Base-by-base conservation (phyloP, 1,140 invertebrate genomes). In the Tetranychus urticae region DNA sequence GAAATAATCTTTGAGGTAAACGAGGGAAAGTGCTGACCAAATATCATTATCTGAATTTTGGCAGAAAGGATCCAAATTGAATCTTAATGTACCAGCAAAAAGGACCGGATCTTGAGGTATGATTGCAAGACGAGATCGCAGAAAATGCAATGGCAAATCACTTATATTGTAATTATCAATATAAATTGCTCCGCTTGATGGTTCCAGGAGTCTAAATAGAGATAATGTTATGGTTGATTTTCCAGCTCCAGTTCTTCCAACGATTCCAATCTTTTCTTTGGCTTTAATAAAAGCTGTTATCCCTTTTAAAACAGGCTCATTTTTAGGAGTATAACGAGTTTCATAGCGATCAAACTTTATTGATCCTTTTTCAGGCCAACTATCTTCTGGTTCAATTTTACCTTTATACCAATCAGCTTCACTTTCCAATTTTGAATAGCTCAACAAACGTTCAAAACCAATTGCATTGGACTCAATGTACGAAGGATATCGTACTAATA, bases 91-190 rank as follows among this genome's bases (percentile, higher is more conserved):
- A 50, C 85, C 85, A 2, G 79, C 82, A 70, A 91, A 91, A 14
- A 76, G 65, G n/a, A 75, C 71, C 13, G 77, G 75, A 65, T 78
- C 77, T 72, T 78, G 60, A 13, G 64, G 66, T 33, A 65, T 63
- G 34, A 66, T 35, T 72, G 73, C 61, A 85, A 76, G 76, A 65
- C 84, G 71, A n/a, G 74, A 73, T 77, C 93, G 77, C 34, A 98
- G 72, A 64, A 86, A 81, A 71, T 96, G 88, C 5, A 98, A 78
- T 62, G 90, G 90, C 64, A 97, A 76, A 12, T 78, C 78, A 1
- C 82, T 74, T 64, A 97, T 91, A 70, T 94, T 82, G 12, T 88
- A 70, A 47, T 81, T 84, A 74, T 98, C 94, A 61, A 98, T 92
- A n/a, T 81, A 68, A 64, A 98, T 97, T 56, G 75, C 73, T 14